A percentile compares a stretch with the other conserved stretches of the same genome.
phyloP scores from a whole-genome alignment of 1,140 invertebrate genomes.

The Fopius arisanus region DNA sequence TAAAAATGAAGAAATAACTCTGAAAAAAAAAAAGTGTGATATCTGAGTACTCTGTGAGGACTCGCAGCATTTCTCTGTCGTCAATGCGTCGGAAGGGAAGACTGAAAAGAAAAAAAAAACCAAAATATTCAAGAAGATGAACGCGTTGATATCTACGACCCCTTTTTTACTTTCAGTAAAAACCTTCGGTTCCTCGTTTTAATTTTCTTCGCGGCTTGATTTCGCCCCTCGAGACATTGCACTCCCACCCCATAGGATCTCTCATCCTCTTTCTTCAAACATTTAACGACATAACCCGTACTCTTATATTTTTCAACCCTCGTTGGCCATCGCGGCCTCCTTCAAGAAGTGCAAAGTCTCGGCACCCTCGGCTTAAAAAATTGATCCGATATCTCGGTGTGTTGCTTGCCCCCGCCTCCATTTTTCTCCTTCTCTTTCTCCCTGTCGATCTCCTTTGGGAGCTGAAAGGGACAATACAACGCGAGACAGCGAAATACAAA shows the following conservation, averaged over 20 bases:
- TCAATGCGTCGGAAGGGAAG: conserved; percentile 31
- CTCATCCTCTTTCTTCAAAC: neutral
- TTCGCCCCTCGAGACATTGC: conserved; percentile 43
- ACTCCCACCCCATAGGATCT: neutral
- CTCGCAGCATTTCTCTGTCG: conserved; percentile 34
- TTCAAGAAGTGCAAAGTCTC: conserved; percentile 64
- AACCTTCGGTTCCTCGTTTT: conserved; percentile 54
- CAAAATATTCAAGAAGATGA: conserved; percentile 24
- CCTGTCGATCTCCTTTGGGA: conserved; percentile 46
- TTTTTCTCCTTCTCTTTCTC: neutral
- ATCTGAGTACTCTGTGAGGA: neutral
- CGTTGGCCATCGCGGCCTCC: conserved; percentile 42
- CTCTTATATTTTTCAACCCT: conserved; percentile 26
- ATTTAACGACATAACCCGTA: conserved; percentile 21
- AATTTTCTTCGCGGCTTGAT: conserved; percentile 59
- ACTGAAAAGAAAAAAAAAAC: conserved; percentile 27
- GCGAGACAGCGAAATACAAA: conserved; percentile 32
- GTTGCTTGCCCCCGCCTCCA: conserved; percentile 53
- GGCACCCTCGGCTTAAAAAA: conserved; percentile 63
- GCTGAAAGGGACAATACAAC: conserved; percentile 62
- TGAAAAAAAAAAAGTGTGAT: conserved; percentile 1
- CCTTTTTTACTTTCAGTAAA: conserved; percentile 27
- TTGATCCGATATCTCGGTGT: conserved; percentile 61
- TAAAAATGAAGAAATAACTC: conserved; percentile 7
- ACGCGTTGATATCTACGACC: conserved; percentile 30